Base-by-base conservation (phyloP, 2,797 vertebrate species). In the Syngnathus rostellatus region DNA sequence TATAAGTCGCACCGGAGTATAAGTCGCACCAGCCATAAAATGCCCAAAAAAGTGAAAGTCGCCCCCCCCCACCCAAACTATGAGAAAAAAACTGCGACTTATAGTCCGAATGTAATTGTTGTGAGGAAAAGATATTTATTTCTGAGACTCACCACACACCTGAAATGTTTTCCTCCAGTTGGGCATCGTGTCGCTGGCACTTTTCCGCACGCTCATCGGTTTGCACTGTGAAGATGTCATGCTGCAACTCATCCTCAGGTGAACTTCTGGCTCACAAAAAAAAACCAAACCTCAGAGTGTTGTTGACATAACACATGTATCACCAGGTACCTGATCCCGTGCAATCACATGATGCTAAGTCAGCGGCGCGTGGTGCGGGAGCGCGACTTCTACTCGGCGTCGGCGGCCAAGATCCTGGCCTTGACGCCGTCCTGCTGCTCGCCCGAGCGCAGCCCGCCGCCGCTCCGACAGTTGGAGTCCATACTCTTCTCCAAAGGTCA, bases 201-300 rank as follows among this genome's bases (percentile, higher is more conserved):
- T 99, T 64, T 99, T 99, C 87, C 93, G 91, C 84, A 98, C 96
- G 0, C 94, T 99, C 64, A 97, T 99, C 69, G 90, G 93, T 65
- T 90, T 99, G 68, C 93, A 96, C 78, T 99, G 97, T 86, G 97
- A 99, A 87, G 97, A 99, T 65, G 96, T 98, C 83, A 98, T 99
- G 94, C 84, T 99, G 72, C 97, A 99, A 72, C 92, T 99, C 8
- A 72, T 98, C 80, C 73, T 99, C 84, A 96, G 94, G 97, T 98
- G 81, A 94, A 23, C 11, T 41, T 51, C 43, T 3, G 19, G 12
- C 57, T 38, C 16, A 8, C 11, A 1, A 5, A 7, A 23, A 11
- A 40, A 11, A 14, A 23, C 23, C 23, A 61, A 9, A 38, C 9
- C 17, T 10, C 16, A 17, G 55, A 23, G n/a, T n/a, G 5, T 23